Conservation (phyloP, 2,113 vertebrate species). For the Gymnogyps californianus region DNA sequence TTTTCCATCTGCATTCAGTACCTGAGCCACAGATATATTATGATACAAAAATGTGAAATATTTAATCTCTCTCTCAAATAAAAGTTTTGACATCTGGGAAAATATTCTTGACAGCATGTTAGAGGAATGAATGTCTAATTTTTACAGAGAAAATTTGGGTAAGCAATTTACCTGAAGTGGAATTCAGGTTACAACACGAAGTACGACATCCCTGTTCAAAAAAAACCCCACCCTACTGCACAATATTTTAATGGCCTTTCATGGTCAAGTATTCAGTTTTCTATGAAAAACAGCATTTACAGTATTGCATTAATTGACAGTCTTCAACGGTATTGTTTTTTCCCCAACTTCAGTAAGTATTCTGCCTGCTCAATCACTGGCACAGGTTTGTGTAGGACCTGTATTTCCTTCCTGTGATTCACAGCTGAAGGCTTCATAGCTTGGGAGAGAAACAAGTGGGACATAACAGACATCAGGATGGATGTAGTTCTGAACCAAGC, state of each 20-base stretch:
- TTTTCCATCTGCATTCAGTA: background rate
- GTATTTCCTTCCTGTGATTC: background rate
- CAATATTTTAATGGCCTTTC: background rate
- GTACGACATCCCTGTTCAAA: background rate
- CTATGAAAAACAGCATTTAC: background rate
- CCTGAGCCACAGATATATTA: background rate
- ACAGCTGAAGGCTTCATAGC: background rate
- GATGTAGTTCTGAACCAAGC: background rate
- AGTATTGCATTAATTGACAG: background rate
- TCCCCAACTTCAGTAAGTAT: background rate
- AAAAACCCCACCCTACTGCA: fast-evolving
- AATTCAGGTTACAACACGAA: background rate
- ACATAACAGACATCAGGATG: background rate
- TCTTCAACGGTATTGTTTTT: background rate
- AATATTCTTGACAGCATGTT: background rate
- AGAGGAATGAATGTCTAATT: background rate
- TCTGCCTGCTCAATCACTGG: background rate
- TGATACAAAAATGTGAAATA: background rate
- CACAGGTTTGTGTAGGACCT: background rate
- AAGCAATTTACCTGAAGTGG: background rate
- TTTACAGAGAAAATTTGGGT: background rate
- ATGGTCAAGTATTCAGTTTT: background rate
- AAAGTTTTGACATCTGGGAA: background rate
- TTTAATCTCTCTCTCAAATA: background rate
- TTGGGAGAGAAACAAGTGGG: fast-evolving